Conservation (phyloP, 2,888 invertebrate genomes). For the Acleris holmiana region DNA sequence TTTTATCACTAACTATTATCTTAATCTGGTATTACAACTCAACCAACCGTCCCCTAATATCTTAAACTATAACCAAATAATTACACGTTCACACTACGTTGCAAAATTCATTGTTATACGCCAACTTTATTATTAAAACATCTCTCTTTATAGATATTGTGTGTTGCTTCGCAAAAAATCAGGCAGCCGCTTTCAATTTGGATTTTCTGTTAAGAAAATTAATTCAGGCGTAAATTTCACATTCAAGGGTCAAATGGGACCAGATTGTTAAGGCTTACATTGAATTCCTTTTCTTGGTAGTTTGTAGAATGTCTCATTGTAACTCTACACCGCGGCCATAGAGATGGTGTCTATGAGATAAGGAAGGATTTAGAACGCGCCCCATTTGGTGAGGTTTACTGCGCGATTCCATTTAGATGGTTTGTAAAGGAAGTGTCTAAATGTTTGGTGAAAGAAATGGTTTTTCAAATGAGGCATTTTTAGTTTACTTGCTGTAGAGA, state of each 20-base stretch:
- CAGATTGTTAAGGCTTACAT: slow-evolving; percentile 56
- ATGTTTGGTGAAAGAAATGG: slow-evolving; percentile 43
- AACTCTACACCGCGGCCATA: slow-evolving; percentile 62
- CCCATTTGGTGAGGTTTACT: slow-evolving; percentile 57
- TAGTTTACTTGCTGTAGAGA: neutral
- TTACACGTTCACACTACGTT: slow-evolving; percentile 43
- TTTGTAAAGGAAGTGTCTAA: slow-evolving; percentile 49
- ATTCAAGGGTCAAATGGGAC: slow-evolving; percentile 57
- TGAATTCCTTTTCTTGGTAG: slow-evolving; percentile 58
- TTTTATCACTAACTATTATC: slow-evolving; percentile 18
- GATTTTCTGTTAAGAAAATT: slow-evolving; percentile 56
- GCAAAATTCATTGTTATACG: slow-evolving; percentile 41
- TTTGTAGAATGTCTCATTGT: slow-evolving; percentile 61
- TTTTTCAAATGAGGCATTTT: slow-evolving; percentile 16
- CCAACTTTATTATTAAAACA: slow-evolving; percentile 38
- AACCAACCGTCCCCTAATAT: slow-evolving; percentile 45
- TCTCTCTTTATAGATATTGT: slow-evolving; percentile 25
- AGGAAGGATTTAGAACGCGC: slow-evolving; percentile 64
- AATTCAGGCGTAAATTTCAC: slow-evolving; percentile 71
- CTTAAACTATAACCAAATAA: slow-evolving; percentile 56
- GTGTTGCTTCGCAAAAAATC: slow-evolving; percentile 43
- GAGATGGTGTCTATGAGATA: slow-evolving; percentile 71
- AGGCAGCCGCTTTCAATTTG: slow-evolving; percentile 45
- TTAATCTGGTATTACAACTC: slow-evolving; percentile 37
- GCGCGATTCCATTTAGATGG: slow-evolving; percentile 54